Conservation (phyloP, 2,888 invertebrate species). For the Dasypogon diadema region DNA sequence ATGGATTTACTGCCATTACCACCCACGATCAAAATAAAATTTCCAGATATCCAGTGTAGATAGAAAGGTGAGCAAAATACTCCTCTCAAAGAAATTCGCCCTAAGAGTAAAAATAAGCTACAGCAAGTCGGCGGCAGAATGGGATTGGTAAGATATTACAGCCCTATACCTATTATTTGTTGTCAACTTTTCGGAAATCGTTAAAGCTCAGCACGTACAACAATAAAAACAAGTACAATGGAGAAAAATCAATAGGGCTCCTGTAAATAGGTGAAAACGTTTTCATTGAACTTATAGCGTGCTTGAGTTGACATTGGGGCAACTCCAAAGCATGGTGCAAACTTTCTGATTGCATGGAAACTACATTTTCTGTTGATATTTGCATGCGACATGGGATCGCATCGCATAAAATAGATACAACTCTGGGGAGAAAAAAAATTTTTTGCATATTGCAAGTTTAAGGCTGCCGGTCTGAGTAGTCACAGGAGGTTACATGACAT, state of each 20-base stretch:
- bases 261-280: constrained; percentile 35
- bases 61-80: no score
- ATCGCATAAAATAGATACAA: background rate
- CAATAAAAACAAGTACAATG: constrained; percentile 1
- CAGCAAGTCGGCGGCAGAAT: no score
- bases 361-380: constrained; percentile 40
- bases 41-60: no score
- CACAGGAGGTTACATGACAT: constrained; percentile 26
- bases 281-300: constrained; percentile 36
- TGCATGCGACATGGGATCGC: background rate
- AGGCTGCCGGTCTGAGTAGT: background rate
- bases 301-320: constrained; percentile 28
- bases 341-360: constrained; percentile 41
- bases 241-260: constrained; percentile 7
- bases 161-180: constrained; percentile 1
- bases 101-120: no score
- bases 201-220: constrained; percentile 3
- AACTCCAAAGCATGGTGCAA: constrained; percentile 14
- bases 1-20: no score
- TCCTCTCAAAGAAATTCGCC: no score
- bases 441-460: constrained; percentile 36
- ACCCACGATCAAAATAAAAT: no score
- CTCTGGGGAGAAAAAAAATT: background rate
- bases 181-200: background rate
- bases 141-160: no score